phyloP scores from a whole-genome alignment of 1,140 invertebrate genomes.

The Procambarus clarkii region DNA sequence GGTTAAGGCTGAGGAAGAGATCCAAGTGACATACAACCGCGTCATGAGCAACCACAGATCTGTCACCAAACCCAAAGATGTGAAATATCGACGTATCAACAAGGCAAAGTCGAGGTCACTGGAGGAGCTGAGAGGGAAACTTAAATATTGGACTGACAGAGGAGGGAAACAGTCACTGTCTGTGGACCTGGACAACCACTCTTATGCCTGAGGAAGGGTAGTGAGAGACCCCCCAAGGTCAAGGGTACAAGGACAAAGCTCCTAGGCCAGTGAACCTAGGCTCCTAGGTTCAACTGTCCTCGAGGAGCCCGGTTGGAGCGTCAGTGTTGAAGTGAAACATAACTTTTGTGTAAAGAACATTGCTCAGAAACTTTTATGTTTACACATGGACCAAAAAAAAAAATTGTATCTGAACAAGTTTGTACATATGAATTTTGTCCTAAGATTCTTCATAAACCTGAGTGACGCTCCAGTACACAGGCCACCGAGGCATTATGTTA shows the following conservation, averaged over 20 bases:
- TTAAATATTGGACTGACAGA: slow-evolving; percentile 74
- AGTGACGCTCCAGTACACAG: background rate
- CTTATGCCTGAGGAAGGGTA: slow-evolving; percentile 36
- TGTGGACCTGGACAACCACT: slow-evolving; percentile 57
- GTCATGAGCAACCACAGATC: slow-evolving; percentile 93
- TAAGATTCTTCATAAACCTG: too few species aligned
- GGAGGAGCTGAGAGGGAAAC: slow-evolving; percentile 86
- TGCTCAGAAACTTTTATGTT: too few species aligned
- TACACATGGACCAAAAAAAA: too few species aligned
- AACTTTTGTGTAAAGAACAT: too few species aligned
- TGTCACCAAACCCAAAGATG: slow-evolving; percentile 92
- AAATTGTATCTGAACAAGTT: too few species aligned
- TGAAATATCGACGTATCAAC: slow-evolving; percentile 92
- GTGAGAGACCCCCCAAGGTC: background rate
- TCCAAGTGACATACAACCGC: slow-evolving; percentile 83
- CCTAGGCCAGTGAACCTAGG: background rate
- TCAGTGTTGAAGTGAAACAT: background rate
- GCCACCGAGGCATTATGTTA: slow-evolving; percentile 43
- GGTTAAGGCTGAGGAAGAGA: slow-evolving; percentile 59
- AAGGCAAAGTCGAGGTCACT: slow-evolving; percentile 92
- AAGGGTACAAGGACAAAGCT: background rate
- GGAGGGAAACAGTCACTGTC: slow-evolving; percentile 58
- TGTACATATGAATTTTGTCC: too few species aligned
- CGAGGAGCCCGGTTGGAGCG: background rate
- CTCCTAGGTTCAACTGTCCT: background rate